Evolutionary conservation across 2,113 vertebrate genomes (phyloP), one percentile per base, ranked within the genome.

Genomic region (Pygoscelis adeliae): DNA sequence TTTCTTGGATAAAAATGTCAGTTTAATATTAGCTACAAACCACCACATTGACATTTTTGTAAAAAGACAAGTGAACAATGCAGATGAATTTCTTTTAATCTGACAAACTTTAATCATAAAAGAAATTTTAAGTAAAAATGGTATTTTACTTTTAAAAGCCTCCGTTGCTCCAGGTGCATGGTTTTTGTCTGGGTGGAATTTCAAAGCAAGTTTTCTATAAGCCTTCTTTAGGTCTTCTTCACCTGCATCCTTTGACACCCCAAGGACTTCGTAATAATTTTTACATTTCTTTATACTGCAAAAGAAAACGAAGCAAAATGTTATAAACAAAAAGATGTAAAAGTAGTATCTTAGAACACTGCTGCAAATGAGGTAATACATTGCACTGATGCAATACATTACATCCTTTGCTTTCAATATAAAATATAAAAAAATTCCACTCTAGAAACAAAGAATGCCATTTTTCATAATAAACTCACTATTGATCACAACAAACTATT

Each of bases 181-280:
- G 87, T 99, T 99, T 98, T 99, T 99, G 97, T 99, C 99, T 20
- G 99, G 99, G 95, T 99, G 99, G 96, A 99, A 99, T 98, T 99
- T 99, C 94, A 99, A 98, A 27, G 99, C 99, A 90, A 99, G 98
- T 97, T 99, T 99, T 96, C 99, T 98, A 95, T 99, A 99, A 74
- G 99, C 99, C 93, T 99, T 99, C 98, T 99, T 99, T 59, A 99
- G 98, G 94, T 99, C 99, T 79, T 99, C 99, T 47, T 99, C 99
- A 83, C 97, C 98, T 52, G 99, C 99, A 92, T 99, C 99, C 98
- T 99, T 99, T 83, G 91, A 98, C 87, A 99, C 98, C 36, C 99
- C 99, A 70, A 99, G 99, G 63, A 99, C 99, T 98, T 99, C 99
- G 0, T 99, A 99, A 95, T 99, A 99, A 96, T 99, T 99, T 97